A percentile compares a stretch with the other conserved stretches of the same genome.
Conservation (phyloP, 2,797 vertebrate species). For the Hapalemur alaotrensis region DNA sequence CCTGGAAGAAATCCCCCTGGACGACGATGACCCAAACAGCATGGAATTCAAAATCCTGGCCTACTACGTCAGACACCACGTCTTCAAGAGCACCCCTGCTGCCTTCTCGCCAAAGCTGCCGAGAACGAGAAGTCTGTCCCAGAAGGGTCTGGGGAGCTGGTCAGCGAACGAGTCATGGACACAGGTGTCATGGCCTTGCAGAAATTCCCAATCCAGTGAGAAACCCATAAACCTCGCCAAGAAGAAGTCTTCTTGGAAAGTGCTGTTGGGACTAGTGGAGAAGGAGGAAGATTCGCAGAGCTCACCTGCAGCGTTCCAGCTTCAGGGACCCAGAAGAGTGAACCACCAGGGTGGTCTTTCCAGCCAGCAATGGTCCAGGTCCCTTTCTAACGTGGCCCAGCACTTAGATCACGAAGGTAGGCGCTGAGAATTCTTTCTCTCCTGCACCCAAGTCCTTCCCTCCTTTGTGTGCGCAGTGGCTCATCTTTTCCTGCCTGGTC, state of each 20-base stretch:
- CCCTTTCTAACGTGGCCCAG: not conserved
- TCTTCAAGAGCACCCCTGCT: constrained; percentile 12
- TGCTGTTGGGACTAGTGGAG: not conserved
- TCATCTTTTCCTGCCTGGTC: not conserved
- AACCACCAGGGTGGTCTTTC: rapidly evolving
- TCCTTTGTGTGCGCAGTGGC: not conserved
- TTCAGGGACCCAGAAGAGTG: rapidly evolving
- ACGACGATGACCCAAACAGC: constrained; percentile 72
- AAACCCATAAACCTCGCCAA: constrained; percentile 27
- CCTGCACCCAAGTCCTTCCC: not conserved
- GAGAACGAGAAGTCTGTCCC: constrained; percentile 53
- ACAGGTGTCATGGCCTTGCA: not conserved
- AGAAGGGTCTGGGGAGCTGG: not conserved
- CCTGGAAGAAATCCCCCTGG: constrained; percentile 81
- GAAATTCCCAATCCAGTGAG: constrained; percentile 18
- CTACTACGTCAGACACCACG: constrained; percentile 84
- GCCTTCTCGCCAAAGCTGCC: constrained; percentile 31
- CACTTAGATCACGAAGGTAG: constrained; percentile 39
- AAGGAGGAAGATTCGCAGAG: not conserved
- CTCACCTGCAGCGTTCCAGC: rapidly evolving
- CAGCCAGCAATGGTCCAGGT: not conserved
- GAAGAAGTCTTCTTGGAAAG: constrained; percentile 66
- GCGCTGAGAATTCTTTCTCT: not conserved
- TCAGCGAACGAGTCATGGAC: not conserved
- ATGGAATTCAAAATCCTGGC: constrained; percentile 87